Percentiles rank a stretch among this genome's conserved stretches.
Conservation (phyloP, 23 tunicate species). For the Ciona savignyi region DNA sequence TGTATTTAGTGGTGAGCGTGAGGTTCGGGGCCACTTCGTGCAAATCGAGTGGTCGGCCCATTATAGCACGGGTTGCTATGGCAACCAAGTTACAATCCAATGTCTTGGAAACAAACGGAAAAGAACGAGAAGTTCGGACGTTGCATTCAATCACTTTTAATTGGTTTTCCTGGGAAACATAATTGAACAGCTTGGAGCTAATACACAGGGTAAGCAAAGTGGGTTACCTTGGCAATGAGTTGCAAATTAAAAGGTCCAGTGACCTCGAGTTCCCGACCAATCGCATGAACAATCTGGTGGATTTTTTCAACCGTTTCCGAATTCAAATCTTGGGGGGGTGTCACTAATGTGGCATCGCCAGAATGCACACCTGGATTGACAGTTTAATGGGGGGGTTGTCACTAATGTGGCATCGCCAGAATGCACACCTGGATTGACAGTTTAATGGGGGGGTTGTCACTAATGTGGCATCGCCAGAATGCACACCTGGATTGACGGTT, state of each 20-base stretch:
- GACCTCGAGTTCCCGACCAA: conserved; percentile 74
- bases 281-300: conserved; percentile 71
- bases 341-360: conserved; percentile 89
- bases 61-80: conserved; percentile 68
- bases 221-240: conserved; percentile 64
- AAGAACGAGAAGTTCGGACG: conserved; percentile 84
- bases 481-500: no score
- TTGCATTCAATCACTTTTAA: conserved; percentile 95
- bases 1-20: conserved; percentile 21
- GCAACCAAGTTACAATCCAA: conserved; percentile 83
- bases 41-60: conserved; percentile 57
- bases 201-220: neutral
- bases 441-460: no score
- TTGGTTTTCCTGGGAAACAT: conserved; percentile 57
- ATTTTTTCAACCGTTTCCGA: conserved; percentile 76
- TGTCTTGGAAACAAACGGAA: conserved; percentile 94
- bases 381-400: no score
- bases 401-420: no score
- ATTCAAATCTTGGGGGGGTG: conserved; percentile 94
- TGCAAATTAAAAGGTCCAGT: conserved; percentile 94
- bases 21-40: conserved; percentile 33
- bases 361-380: conserved; percentile 91
- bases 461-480: no score
- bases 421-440: no score
- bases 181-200: neutral